A percentile compares a stretch with the other conserved stretches of the same genome.
phyloP scores from a whole-genome alignment of 1,140 invertebrate species.

The Drosophila nebulosa region DNA sequence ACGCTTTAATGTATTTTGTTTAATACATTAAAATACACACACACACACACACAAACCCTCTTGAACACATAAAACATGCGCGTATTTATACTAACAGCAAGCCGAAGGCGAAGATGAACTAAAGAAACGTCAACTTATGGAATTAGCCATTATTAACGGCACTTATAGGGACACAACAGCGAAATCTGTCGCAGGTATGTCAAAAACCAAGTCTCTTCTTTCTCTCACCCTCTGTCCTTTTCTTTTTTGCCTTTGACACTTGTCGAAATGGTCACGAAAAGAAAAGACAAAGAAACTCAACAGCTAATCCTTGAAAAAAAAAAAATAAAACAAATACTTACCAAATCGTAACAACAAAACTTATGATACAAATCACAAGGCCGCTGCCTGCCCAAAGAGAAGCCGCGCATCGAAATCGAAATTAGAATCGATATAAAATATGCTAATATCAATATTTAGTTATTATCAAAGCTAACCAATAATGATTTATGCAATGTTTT shows the following conservation, averaged over 20 bases:
- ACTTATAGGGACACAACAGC: conserved; percentile 98
- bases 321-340: conserved; percentile 13
- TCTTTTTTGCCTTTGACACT: not conserved
- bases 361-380: not conserved
- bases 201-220: conserved; percentile 20
- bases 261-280: not conserved
- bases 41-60: conserved; percentile 31
- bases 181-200: conserved; percentile 87
- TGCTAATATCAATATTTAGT: not conserved
- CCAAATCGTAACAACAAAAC: conserved; percentile 24
- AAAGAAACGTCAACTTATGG: conserved; percentile 99
- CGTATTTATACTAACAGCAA: conserved; percentile 85
- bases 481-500: conserved; percentile 42
- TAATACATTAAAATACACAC: conserved; percentile 63
- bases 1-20: conserved; percentile 73
- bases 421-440: not conserved
- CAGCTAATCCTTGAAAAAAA: not conserved
- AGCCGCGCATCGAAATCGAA: not conserved
- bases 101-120: conserved; percentile 99
- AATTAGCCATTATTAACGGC: conserved; percentile 99
- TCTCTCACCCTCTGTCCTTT: not conserved
- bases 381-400: not conserved
- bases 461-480: conserved; percentile 37
- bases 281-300: not conserved
- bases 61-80: conserved; percentile 23